Conservation (phyloP, 2,113 vertebrate genomes). For the Apteryx owenii region DNA sequence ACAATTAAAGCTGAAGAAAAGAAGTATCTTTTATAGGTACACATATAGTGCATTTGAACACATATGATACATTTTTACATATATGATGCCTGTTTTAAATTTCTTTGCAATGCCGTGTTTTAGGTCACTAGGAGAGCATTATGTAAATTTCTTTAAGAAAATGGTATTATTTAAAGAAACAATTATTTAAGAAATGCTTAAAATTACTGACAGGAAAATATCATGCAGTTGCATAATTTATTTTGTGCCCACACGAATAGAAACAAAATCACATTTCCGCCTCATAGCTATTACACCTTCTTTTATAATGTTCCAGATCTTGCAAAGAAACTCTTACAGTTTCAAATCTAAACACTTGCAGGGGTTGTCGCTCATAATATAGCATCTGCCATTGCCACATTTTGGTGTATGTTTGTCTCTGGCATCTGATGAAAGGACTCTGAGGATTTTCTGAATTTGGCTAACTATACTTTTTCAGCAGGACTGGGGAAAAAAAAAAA, state of each 20-base stretch:
- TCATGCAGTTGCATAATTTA: not conserved
- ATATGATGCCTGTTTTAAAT: no score
- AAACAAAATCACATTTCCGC: not conserved
- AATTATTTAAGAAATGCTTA: not conserved
- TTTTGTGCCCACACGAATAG: not conserved
- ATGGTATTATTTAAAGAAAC: not conserved
- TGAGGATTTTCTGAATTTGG: not conserved
- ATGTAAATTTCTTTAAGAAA: not conserved
- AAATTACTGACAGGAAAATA: not conserved
- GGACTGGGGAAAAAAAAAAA: no score
- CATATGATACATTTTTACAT: no score
- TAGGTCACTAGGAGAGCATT: not conserved
- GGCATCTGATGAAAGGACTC: not conserved
- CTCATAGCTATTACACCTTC: rapidly evolving
- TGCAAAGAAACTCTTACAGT: rapidly evolving
- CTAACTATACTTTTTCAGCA: rapidly evolving
- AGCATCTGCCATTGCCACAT: rapidly evolving
- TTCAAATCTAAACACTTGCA: no score
- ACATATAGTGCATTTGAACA: no score
- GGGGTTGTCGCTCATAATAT: rapidly evolving
- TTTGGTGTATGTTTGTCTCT: not conserved
- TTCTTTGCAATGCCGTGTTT: not conserved
- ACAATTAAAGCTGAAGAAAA: not conserved
- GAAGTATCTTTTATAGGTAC: not conserved
- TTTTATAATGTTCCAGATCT: not conserved